Conservation (phyloP, 2,113 vertebrate genomes). For the Brachirus orientalis region DNA sequence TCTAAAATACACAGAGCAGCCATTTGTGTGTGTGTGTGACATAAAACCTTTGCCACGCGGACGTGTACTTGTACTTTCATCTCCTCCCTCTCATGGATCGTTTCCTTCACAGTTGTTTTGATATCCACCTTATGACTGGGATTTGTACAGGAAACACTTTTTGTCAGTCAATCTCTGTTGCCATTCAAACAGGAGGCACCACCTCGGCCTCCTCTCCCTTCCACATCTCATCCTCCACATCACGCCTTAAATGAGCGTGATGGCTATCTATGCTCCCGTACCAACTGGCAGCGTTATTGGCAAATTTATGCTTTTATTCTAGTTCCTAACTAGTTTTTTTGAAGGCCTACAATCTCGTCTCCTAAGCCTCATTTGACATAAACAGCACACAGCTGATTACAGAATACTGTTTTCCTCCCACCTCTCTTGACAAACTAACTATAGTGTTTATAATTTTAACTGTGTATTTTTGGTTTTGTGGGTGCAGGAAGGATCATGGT, state of each 20-base stretch:
- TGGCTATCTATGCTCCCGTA: constrained; percentile 19
- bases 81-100: constrained; percentile 14
- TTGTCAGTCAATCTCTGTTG: no score
- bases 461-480: constrained; percentile 51
- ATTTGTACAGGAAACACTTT: no score
- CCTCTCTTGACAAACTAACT: constrained; percentile 42
- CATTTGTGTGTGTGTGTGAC: constrained; percentile 42
- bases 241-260: constrained; percentile 18
- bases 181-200: constrained; percentile 50
- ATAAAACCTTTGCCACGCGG: no score
- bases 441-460: constrained; percentile 47
- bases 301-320: constrained; percentile 35
- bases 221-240: constrained; percentile 13
- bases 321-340: constrained; percentile 7
- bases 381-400: constrained; percentile 29
- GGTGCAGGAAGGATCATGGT: constrained; percentile 41
- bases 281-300: neutral
- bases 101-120: constrained; percentile 5
- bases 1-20: constrained; percentile 40
- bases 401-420: constrained; percentile 33
- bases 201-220: neutral
- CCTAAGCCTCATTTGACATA: constrained; percentile 18
- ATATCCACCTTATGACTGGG: constrained; percentile 8
- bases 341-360: constrained; percentile 31
- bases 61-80: constrained; percentile 21